phyloP scores from a whole-genome alignment of 2,113 vertebrate genomes.

The Podarcis muralis region DNA sequence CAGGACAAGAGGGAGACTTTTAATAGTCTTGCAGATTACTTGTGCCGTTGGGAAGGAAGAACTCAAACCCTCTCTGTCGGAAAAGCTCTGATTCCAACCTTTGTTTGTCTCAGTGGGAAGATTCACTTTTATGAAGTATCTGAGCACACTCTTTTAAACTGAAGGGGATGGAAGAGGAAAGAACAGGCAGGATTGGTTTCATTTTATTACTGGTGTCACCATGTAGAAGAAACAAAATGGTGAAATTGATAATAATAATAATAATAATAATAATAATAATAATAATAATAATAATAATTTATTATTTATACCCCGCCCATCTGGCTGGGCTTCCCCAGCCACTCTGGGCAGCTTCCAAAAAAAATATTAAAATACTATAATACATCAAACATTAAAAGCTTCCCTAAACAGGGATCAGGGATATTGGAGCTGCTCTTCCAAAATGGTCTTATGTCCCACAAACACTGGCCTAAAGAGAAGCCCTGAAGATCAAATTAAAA shows the following conservation, averaged over 20 bases:
- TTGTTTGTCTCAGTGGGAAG: conserved; percentile 4
- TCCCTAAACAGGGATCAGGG: too few species aligned
- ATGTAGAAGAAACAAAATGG: not conserved
- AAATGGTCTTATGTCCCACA: not conserved
- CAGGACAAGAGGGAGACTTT: conserved; percentile 2
- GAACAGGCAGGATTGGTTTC: not conserved
- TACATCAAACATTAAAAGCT: too few species aligned
- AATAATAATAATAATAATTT: too few species aligned
- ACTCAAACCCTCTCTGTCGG: not conserved
- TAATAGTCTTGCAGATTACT: not conserved
- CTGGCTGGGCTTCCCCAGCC: too few species aligned
- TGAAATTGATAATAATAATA: too few species aligned
- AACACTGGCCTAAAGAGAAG: not conserved
- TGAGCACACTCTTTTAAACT: conserved; percentile 1
- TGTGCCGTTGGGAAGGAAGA: not conserved
- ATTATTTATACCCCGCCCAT: too few species aligned
- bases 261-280: too few species aligned
- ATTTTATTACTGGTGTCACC: not conserved
- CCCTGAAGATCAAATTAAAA: not conserved
- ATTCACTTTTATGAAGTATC: conserved; percentile 13
- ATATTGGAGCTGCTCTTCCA: not conserved
- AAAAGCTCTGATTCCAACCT: conserved; percentile 13
- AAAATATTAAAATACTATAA: too few species aligned
- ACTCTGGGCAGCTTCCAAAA: too few species aligned
- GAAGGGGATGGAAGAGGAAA: not conserved